Percentiles rank a stretch among this genome's conserved stretches.
These are phyloP conservation scores for Microplitis demolitor DNA, from an alignment of 1,140 invertebrate genomes.

Conservation along the genomic window DNA sequence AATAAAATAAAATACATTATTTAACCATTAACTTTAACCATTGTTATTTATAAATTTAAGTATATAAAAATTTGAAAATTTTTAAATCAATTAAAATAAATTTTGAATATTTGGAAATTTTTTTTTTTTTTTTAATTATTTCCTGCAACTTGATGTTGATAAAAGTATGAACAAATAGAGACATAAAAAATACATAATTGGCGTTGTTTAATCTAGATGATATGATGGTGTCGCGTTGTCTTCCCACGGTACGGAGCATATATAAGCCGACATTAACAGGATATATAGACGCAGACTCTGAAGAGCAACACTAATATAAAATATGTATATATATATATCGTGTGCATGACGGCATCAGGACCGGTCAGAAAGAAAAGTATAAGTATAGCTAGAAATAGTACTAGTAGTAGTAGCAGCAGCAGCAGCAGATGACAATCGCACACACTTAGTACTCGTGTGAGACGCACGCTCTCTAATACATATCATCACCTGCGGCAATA, in stretches of 20 bases:
- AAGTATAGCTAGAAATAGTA: background rate
- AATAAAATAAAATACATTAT: background rate
- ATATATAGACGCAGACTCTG: background rate
- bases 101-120: too few species aligned
- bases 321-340: too few species aligned
- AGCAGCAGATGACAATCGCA: constrained; percentile 28
- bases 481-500: constrained; percentile 21
- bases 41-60: too few species aligned
- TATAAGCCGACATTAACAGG: too few species aligned
- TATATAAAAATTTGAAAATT: too few species aligned
- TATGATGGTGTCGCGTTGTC: constrained; percentile 3
- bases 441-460: constrained; percentile 23
- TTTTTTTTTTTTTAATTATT: too few species aligned
- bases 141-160: too few species aligned
- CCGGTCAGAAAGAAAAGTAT: constrained; percentile 6
- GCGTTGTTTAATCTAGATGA: background rate
- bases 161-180: too few species aligned
- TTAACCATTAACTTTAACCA: too few species aligned
- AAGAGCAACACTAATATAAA: background rate
- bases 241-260: constrained; percentile 21
- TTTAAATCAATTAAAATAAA: too few species aligned
- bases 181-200: too few species aligned
- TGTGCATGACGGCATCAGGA: too few species aligned
- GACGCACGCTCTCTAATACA: background rate
- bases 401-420: background rate